A percentile compares a stretch with the other conserved stretches of the same genome.
Conservation (phyloP, 2,888 invertebrate genomes). For the Diadegma fenestrale region DNA sequence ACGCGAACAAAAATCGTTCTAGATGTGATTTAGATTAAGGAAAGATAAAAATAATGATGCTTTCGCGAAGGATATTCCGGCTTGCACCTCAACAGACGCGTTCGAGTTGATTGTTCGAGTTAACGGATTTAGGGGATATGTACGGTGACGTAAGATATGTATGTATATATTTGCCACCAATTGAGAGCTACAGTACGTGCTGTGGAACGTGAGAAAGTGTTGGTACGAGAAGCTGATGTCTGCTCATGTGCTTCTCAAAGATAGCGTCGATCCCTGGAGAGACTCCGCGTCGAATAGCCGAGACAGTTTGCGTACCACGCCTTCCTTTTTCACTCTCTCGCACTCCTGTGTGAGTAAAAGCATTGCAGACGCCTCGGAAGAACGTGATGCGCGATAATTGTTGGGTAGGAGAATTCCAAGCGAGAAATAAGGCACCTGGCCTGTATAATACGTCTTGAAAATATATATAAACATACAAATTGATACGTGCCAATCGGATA, state of each 20-base stretch:
- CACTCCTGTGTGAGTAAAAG: not conserved
- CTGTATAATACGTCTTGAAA: conserved; percentile 16
- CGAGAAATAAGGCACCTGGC: conserved; percentile 51
- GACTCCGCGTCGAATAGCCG: conserved; percentile 30
- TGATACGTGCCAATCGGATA: not conserved
- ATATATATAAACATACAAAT: conserved; percentile 22
- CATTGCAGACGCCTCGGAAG: conserved; percentile 46
- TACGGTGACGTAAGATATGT: not conserved
- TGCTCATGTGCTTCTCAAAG: conserved; percentile 60
- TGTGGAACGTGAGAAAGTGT: conserved; percentile 34
- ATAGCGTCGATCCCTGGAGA: conserved; percentile 54
- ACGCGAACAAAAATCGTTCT: conserved; percentile 52
- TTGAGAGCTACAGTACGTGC: not conserved
- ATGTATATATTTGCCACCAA: conserved; percentile 15
- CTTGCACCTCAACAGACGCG: conserved; percentile 32
- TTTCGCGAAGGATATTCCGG: conserved; percentile 56
- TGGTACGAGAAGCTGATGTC: conserved; percentile 40
- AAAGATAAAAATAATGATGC: conserved; percentile 50
- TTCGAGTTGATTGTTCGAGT: conserved; percentile 55
- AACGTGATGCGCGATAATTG: conserved; percentile 62
- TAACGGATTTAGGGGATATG: conserved; percentile 48
- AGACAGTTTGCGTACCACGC: conserved; percentile 45
- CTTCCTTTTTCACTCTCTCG: conserved; percentile 20
- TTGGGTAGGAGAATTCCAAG: conserved; percentile 54
- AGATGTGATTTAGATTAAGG: conserved; percentile 72